Conservation (phyloP, 1,140 invertebrate species). For the Drosophila ohnishii region DNA sequence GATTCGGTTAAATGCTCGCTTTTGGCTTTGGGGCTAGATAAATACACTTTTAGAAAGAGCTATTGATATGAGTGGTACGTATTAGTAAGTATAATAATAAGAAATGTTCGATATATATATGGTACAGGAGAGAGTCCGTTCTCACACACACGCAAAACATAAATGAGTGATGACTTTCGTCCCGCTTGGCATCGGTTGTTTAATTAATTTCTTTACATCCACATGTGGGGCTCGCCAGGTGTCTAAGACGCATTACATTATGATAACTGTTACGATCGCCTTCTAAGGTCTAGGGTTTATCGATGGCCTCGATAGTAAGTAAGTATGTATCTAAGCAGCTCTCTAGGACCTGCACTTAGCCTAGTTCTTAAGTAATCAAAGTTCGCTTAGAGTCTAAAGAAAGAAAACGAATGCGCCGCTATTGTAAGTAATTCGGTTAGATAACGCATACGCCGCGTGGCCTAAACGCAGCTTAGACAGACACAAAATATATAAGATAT, state of each 20-base stretch:
- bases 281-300: slow-evolving; percentile 40
- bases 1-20: slow-evolving; percentile 26
- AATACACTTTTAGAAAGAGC: slow-evolving; percentile 56
- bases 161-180: slow-evolving; percentile 30
- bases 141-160: slow-evolving; percentile 14
- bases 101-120: slow-evolving; percentile 43
- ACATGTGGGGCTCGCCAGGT: slow-evolving; percentile 37
- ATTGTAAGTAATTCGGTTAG: slow-evolving; percentile 47
- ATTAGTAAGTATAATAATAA: slow-evolving; percentile 22
- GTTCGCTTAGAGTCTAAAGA: slow-evolving; percentile 63
- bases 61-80: slow-evolving; percentile 67
- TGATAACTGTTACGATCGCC: slow-evolving; percentile 39
- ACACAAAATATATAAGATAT: slow-evolving; percentile 50
- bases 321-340: slow-evolving; percentile 59
- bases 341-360: slow-evolving; percentile 72
- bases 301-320: slow-evolving; percentile 27
- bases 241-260: slow-evolving; percentile 43
- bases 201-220: slow-evolving; percentile 30
- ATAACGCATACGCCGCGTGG: slow-evolving; percentile 64
- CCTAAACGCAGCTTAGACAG: slow-evolving; percentile 53
- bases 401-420: slow-evolving; percentile 55
- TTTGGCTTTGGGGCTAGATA: slow-evolving; percentile 36
- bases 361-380: slow-evolving; percentile 53
- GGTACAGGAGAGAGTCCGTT: slow-evolving; percentile 23
- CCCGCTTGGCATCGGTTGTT: slow-evolving; percentile 21